phyloP scores from a whole-genome alignment of 2,888 invertebrate genomes.

The Archips crataeganus region DNA sequence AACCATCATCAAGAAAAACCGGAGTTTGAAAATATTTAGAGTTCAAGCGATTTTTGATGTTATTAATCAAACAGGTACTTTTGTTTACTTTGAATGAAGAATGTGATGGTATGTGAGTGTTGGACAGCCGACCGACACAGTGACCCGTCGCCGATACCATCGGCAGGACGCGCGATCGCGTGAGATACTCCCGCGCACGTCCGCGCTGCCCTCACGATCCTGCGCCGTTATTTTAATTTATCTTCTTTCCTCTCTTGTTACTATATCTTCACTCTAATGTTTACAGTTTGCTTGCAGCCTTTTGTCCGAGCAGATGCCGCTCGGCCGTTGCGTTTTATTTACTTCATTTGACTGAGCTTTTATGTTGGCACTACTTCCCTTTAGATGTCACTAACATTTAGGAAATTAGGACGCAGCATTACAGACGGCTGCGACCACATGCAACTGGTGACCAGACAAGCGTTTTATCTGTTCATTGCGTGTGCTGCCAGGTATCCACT shows the following conservation, averaged over 20 bases:
- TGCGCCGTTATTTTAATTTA: conserved; percentile 56
- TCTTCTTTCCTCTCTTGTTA: conserved; percentile 46
- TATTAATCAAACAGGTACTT: conserved; percentile 1
- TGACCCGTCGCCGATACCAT: conserved; percentile 65
- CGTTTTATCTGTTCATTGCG: too few species aligned
- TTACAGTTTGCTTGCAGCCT: conserved; percentile 24
- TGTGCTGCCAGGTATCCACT: too few species aligned
- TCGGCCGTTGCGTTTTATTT: background rate
- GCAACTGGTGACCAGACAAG: too few species aligned
- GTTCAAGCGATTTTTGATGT: background rate
- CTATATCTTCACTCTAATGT: conserved; percentile 42
- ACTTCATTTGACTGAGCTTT: background rate
- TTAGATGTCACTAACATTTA: background rate
- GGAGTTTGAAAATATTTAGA: background rate
- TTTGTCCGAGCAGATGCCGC: conserved; percentile 15
- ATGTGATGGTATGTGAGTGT: conserved; percentile 58
- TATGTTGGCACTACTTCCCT: background rate
- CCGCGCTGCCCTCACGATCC: conserved; percentile 55
- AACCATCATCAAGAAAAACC: too few species aligned
- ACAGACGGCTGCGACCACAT: too few species aligned
- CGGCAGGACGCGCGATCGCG: conserved; percentile 67
- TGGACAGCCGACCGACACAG: conserved; percentile 72
- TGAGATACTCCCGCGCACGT: conserved; percentile 74
- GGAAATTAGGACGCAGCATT: too few species aligned
- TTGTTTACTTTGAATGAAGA: conserved; percentile 50